Evolutionary conservation across 2,113 vertebrate species (phyloP), one percentile per base, ranked within the genome.

Genomic region (Caretta caretta): DNA sequence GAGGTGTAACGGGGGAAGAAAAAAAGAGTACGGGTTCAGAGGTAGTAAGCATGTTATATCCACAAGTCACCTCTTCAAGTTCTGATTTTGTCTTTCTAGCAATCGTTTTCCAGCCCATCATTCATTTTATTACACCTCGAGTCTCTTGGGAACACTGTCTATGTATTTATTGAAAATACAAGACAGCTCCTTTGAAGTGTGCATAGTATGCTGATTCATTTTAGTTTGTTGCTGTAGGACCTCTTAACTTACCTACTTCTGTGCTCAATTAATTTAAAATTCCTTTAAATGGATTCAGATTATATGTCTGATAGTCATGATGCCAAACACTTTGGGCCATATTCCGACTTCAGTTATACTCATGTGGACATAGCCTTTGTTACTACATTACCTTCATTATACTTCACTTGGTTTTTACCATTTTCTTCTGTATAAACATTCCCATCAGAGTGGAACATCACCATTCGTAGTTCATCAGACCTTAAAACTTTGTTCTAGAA

Each of bases 321-420:
- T 2, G 4, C 17, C n/a, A 38, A 38, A 38, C 6, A 35, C 35
- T n/a, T 38, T 35, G 17, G 65, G 9, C 4, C 35, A 69, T 69
- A 38, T 49, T 83, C 2, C 1, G 22, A 4, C 49, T 1, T 10
- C 4, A 80, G 50, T 69, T n/a, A 65, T 4, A 22, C 5, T 31
- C 13, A 35, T 75, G 6, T 1, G 50, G 10, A 2, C 0, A 0
- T 90, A 42, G 6, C 10, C 35, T 57, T 59, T 38, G 31, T 35
- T 49, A 25, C 29, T 27, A 7, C 48, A 12, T 22, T 75, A 46
- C 42, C 50, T 35, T 1, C 0, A 0, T 20, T 1, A 75, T n/a
- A 49, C 3, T 2, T 76, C 85, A 2, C 20, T 82, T 96, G 80
- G 57, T 42, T 7, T 12, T 8, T 25, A 11, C 35, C 17, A 20